Evolutionary conservation across 2,888 invertebrate genomes (phyloP).

Genomic region (Eudemis profundana): DNA sequence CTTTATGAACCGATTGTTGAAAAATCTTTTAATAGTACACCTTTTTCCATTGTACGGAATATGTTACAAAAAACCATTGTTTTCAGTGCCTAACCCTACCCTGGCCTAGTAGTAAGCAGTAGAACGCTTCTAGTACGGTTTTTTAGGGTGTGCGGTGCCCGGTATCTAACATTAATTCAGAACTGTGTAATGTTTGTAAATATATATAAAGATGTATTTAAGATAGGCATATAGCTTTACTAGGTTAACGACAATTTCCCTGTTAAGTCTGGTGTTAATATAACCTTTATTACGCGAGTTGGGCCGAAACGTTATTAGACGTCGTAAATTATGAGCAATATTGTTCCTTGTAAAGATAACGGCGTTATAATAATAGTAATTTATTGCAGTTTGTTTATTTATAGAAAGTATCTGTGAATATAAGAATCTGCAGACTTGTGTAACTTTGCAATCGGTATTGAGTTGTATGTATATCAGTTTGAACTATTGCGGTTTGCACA

Average conservation of each 20-base stretch:
- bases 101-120: too few species aligned
- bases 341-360: conserved; percentile 40
- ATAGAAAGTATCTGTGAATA: conserved; percentile 18
- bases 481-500: neutral
- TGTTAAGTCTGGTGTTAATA: conserved; percentile 41
- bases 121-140: too few species aligned
- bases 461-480: too few species aligned
- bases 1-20: too few species aligned
- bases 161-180: too few species aligned
- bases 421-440: conserved; percentile 2
- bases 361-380: conserved; percentile 22
- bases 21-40: too few species aligned
- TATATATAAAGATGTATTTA: conserved; percentile 1
- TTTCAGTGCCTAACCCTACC: too few species aligned
- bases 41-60: too few species aligned
- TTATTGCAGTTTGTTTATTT: conserved; percentile 34
- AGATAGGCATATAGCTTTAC: conserved; percentile 23
- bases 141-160: too few species aligned
- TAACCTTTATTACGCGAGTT: conserved; percentile 35
- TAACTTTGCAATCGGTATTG: conserved; percentile 1
- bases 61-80: too few species aligned
- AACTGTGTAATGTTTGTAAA: too few species aligned
- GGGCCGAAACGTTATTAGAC: conserved; percentile 38
- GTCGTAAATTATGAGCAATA: conserved; percentile 34
- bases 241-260: conserved; percentile 42